Evolutionary conservation across 1,140 invertebrate genomes (phyloP).

Genomic region (Euwallacea fornicatus): DNA sequence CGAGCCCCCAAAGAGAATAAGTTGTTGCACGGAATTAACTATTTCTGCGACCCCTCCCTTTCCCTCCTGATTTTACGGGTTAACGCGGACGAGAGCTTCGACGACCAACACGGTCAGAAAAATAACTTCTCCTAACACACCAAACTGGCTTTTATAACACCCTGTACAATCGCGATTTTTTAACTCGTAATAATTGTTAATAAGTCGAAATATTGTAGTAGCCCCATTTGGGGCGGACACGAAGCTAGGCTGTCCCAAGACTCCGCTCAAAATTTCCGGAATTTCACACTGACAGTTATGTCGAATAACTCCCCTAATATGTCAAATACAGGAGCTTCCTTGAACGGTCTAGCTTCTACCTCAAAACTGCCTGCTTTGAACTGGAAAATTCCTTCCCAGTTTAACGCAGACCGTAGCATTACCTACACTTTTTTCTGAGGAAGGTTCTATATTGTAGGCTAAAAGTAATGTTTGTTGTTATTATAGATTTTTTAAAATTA

Average conservation of each 20-base stretch:
- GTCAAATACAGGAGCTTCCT: too few species aligned
- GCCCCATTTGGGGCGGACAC: slow-evolving; percentile 38
- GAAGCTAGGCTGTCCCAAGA: neutral
- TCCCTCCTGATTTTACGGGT: too few species aligned
- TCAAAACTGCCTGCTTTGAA: too few species aligned
- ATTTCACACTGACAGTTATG: too few species aligned
- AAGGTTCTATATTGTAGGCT: slow-evolving; percentile 29
- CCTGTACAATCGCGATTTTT: slow-evolving; percentile 37
- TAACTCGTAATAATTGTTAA: slow-evolving; percentile 29
- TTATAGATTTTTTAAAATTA: slow-evolving; percentile 38
- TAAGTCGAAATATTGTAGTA: slow-evolving; percentile 37
- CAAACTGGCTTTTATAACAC: slow-evolving; percentile 29
- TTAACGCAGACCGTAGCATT: too few species aligned
- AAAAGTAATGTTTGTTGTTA: slow-evolving; percentile 40
- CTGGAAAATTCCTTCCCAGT: too few species aligned
- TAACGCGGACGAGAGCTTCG: neutral
- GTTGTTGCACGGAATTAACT: too few species aligned
- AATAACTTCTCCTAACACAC: slow-evolving; percentile 11
- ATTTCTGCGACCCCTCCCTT: too few species aligned
- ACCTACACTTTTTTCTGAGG: slow-evolving; percentile 25
- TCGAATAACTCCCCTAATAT: too few species aligned
- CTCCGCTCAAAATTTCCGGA: too few species aligned
- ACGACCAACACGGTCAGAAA: neutral
- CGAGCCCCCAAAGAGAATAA: too few species aligned
- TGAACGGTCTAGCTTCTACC: too few species aligned